phyloP scores from a whole-genome alignment of 2,113 vertebrate genomes.

The Montifringilla adamsi region DNA sequence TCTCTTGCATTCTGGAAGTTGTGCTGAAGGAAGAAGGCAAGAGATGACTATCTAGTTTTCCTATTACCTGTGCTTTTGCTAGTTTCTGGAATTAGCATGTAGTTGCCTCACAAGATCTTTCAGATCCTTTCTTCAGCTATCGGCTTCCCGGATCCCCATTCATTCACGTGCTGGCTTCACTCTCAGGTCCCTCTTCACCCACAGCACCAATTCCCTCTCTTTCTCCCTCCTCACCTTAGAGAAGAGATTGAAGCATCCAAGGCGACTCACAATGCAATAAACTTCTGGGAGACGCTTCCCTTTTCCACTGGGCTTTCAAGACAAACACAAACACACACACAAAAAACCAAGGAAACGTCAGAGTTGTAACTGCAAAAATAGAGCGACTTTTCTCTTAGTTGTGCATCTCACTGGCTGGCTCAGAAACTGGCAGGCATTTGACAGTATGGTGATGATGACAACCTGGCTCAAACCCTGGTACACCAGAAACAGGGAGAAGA shows the following conservation, averaged over 20 bases:
- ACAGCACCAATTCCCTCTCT: neutral
- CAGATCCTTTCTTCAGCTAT: neutral
- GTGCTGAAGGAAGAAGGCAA: neutral
- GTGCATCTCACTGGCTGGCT: neutral
- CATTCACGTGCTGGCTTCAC: neutral
- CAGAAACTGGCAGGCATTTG: neutral
- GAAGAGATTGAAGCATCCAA: conserved; percentile 96
- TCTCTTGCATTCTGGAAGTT: neutral
- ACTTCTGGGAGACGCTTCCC: conserved; percentile 94
- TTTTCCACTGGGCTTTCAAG: conserved; percentile 87
- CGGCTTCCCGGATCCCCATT: neutral
- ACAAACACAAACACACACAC: conserved; percentile 31
- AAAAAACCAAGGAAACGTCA: neutral
- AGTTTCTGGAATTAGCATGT: neutral
- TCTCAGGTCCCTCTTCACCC: neutral
- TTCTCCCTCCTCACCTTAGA: conserved; percentile 82
- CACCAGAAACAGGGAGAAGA: neutral
- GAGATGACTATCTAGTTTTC: neutral
- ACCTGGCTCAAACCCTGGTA: neutral
- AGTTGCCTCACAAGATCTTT: neutral
- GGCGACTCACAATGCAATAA: conserved; percentile 96
- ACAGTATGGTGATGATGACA: neutral
- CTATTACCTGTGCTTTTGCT: neutral
- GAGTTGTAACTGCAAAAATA: neutral
- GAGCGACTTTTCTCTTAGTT: neutral